Base-by-base conservation (phyloP, 2,797 vertebrate genomes). In the Menidia menidia region DNA sequence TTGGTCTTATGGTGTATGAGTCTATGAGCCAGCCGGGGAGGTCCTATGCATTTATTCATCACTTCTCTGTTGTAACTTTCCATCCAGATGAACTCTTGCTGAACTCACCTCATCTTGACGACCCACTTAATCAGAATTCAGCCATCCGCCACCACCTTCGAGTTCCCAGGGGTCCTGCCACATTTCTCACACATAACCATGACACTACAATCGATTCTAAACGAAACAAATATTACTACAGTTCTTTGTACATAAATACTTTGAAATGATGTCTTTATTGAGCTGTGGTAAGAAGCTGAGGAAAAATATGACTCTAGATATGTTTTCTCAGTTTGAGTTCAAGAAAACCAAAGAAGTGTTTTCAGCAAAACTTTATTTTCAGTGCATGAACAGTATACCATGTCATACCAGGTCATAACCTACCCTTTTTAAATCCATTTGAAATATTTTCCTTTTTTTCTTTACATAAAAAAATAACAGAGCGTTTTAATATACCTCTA, bases 401-500 rank as follows among this genome's bases (percentile, higher is more conserved):
- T 80, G 84, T 93, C 89, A 88, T 25, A 25, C 25, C 25, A 89
- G 87, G 93, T 90, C 85, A 88, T 85, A 82, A 83, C 81, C 85
- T 86, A 83, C 89, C 87, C 59, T 7, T 81, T 92, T 89, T 87
- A 69, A 83, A 93, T 86, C 72, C 78, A 81, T 88, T 84, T 92
- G 90, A 92, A 91, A 94, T 90, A 91, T 85, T 78, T 88, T 84
- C 86, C 85, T 81, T 89, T 92, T 83, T 89, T 93, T 95, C 95
- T 95, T 95, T 96, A 94, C 90, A 96, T 99, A 98, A 95, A 98
- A 99, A 99, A 98, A 99, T 99, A 98, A 98, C 96, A 92, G 92
- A 95, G 94, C 87, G 30, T 96, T 99, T 96, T 97, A 95, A 87
- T 96, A 98, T 93, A 95, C 97, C 93, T 96, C 90, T 97, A 87